Evolutionary conservation across 1,140 invertebrate species (phyloP).

Genomic region (Bradynema listronoti): DNA sequence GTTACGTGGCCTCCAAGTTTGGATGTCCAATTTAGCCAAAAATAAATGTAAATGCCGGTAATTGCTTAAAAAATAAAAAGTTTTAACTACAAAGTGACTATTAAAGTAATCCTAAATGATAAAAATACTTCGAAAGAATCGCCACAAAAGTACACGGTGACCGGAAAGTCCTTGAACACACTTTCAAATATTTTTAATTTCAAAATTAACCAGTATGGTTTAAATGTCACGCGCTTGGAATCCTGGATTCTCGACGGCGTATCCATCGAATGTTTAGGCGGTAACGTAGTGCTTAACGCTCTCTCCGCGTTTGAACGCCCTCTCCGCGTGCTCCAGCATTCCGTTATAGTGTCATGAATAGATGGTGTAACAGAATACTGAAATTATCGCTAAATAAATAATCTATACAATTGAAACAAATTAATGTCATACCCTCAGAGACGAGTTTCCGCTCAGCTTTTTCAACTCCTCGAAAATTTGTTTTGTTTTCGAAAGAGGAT

Average conservation of each 20-base stretch:
- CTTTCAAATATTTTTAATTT: too few relatives aligned
- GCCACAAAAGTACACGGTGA: too few relatives aligned
- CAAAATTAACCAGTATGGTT: constrained; percentile 18
- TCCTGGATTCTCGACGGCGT: constrained; percentile 27
- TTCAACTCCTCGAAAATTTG: constrained; percentile 21
- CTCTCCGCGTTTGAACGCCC: not conserved
- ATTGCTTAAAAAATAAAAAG: too few relatives aligned
- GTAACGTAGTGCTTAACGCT: constrained; percentile 18
- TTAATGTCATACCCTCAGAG: constrained; percentile 4
- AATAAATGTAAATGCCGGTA: too few relatives aligned
- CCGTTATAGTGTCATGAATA: constrained; percentile 10
- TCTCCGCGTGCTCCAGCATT: constrained; percentile 21
- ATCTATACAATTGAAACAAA: not conserved
- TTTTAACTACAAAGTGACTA: too few relatives aligned
- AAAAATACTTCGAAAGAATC: too few relatives aligned
- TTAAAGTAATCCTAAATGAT: too few relatives aligned
- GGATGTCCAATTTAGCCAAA: too few relatives aligned
- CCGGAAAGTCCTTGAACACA: too few relatives aligned
- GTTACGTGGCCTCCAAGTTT: too few relatives aligned
- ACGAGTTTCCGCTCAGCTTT: constrained; percentile 10
- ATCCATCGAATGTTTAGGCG: constrained; percentile 25
- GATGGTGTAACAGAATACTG: constrained; percentile 2
- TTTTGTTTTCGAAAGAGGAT: constrained; percentile 20
- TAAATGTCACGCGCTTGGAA: constrained; percentile 12
- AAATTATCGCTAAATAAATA: not conserved